Conservation (phyloP, 2,113 vertebrate species). For the Actinemys pallida region DNA sequence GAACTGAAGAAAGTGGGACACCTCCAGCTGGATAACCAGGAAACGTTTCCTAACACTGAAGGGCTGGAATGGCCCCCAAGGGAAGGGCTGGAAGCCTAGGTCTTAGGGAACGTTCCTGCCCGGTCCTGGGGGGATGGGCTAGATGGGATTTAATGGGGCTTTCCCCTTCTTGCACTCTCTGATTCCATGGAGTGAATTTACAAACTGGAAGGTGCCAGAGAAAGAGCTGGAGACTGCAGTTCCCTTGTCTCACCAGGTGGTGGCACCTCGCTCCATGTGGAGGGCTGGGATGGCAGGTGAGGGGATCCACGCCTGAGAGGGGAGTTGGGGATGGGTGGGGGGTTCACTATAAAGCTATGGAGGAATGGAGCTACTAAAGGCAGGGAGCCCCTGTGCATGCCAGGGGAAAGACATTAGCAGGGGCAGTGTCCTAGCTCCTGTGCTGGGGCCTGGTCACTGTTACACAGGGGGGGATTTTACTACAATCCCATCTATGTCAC, state of each 20-base stretch:
- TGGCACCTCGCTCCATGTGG: neutral
- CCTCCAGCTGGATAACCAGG: neutral
- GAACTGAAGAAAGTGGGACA: neutral
- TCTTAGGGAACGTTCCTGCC: neutral
- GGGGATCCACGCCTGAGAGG: neutral
- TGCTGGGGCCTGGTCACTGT: neutral
- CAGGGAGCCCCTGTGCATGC: neutral
- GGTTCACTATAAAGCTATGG: neutral
- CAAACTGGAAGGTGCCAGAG: accelerated
- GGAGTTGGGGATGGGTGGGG: neutral
- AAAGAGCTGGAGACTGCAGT: neutral
- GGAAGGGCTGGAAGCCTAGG: neutral
- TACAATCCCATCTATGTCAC: no score
- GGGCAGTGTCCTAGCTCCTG: neutral
- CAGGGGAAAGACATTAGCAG: neutral
- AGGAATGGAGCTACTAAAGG: neutral
- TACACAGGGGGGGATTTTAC: no score
- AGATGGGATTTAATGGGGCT: neutral
- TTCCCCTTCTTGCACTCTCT: neutral
- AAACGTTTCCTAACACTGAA: neutral
- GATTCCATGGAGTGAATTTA: neutral
- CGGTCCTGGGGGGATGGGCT: neutral
- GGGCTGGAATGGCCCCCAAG: neutral
- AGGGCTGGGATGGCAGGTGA: accelerated
- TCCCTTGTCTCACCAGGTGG: neutral